Evolutionary conservation across 2,113 vertebrate species (phyloP).

Genomic region (Paramormyrops kingsleyae): DNA sequence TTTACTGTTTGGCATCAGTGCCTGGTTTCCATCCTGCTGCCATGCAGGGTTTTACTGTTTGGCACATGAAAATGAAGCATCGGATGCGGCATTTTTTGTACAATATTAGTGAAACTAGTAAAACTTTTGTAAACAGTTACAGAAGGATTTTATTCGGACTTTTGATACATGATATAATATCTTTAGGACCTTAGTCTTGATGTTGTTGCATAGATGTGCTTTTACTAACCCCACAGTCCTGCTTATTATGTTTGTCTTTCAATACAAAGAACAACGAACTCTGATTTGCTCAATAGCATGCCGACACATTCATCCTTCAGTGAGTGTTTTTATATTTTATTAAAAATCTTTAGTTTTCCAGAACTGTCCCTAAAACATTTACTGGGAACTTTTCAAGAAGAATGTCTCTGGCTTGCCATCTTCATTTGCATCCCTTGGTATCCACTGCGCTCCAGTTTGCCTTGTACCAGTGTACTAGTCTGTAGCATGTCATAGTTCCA

Average conservation of each 20-base stretch:
- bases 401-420: background rate
- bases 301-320: background rate
- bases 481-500: background rate
- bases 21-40: background rate
- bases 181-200: background rate
- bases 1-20: background rate
- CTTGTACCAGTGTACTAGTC: background rate
- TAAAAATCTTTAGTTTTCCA: background rate
- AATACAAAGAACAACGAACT: background rate
- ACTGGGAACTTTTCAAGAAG: background rate
- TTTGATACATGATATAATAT: background rate
- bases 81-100: background rate
- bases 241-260: background rate
- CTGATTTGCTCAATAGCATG: background rate
- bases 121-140: background rate
- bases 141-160: background rate
- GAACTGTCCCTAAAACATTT: background rate
- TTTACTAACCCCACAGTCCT: background rate
- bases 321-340: background rate
- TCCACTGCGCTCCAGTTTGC: background rate
- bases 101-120: background rate
- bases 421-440: background rate
- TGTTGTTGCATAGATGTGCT: background rate
- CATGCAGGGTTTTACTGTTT: background rate
- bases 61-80: background rate